Evolutionary conservation across 2,888 invertebrate species (phyloP), one percentile per base, ranked within the genome.

Genomic region (Drosophila birchii): DNA sequence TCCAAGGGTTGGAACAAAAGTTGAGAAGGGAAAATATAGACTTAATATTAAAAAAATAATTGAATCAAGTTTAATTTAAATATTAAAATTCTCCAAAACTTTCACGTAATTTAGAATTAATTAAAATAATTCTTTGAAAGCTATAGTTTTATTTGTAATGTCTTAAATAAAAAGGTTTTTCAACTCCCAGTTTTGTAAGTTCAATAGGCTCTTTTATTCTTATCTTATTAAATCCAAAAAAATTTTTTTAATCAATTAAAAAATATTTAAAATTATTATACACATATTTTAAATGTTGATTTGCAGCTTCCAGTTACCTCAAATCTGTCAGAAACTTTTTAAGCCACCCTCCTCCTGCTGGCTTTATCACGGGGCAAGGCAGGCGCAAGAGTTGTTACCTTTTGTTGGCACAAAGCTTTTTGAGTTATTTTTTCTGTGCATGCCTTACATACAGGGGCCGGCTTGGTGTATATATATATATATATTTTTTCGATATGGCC

Each of bases 341-440:
- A 26, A 51, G 12, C 80, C 36, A n/a, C 47, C 51, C 73, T 45
- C 51, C 63, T 32, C 32, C 44, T 26, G 59, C 18, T 38, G 60
- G 26, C 38, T 72, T 53, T 66, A 67, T 77, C 64, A 68, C 39
- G 61, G 84, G 84, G 69, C 69, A 85, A 38, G 36, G 51, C 51
- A 53, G 51, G n/a, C 76, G 29, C 76, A 67, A 62, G 86, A 85
- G 88, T 79, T 56, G 66, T 70, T 75, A 60, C 53, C 80, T 88
- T 86, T 86, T 88, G 80, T 86, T 88, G 81, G 75, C 88, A 75
- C 86, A 88, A 81, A 60, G 16, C 71, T 77, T 86, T 70, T 81
- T 89, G 88, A 84, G 88, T 84, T 84, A 81, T 86, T 88, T 83
- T 88, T 78, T 73, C 80, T 71, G 80, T 73, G 75, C 84, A 68